Evolutionary conservation across 2,888 invertebrate species (phyloP).

Genomic region (Cacoxenus indagator): DNA sequence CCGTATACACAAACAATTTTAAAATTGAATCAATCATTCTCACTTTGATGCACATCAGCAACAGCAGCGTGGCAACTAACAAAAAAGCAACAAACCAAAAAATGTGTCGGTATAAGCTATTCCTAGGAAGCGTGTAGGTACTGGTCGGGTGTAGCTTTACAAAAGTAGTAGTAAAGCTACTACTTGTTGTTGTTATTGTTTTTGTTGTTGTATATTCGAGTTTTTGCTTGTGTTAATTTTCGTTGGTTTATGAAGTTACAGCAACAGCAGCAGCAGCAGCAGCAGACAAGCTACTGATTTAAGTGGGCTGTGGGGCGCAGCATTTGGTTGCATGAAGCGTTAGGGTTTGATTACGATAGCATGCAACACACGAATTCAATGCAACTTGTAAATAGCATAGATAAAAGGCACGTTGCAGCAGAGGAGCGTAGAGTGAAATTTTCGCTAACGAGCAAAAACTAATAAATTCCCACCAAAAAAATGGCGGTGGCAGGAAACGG

Average conservation of each 20-base stretch:
- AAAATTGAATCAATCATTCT: slow-evolving; percentile 69
- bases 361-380: neutral
- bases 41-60: slow-evolving; percentile 69
- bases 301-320: neutral
- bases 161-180: neutral
- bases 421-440: neutral
- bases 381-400: neutral
- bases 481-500: slow-evolving; percentile 59
- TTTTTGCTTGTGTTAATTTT: slow-evolving; percentile 65
- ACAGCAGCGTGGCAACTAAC: slow-evolving; percentile 64
- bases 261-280: neutral
- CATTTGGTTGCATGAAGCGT: neutral
- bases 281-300: too few relatives aligned
- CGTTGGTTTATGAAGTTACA: slow-evolving; percentile 65
- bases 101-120: neutral
- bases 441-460: slow-evolving; percentile 70
- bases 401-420: neutral
- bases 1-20: slow-evolving; percentile 50
- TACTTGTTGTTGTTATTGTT: slow-evolving; percentile 37
- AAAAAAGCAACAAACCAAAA: slow-evolving; percentile 20
- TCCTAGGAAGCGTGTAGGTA: too few relatives aligned
- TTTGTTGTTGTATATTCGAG: slow-evolving; percentile 25
- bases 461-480: slow-evolving; percentile 64
- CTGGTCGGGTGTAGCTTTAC: too few relatives aligned
- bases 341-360: neutral